phyloP scores from a whole-genome alignment of 2,888 invertebrate genomes.

The Smittia sp. region DNA sequence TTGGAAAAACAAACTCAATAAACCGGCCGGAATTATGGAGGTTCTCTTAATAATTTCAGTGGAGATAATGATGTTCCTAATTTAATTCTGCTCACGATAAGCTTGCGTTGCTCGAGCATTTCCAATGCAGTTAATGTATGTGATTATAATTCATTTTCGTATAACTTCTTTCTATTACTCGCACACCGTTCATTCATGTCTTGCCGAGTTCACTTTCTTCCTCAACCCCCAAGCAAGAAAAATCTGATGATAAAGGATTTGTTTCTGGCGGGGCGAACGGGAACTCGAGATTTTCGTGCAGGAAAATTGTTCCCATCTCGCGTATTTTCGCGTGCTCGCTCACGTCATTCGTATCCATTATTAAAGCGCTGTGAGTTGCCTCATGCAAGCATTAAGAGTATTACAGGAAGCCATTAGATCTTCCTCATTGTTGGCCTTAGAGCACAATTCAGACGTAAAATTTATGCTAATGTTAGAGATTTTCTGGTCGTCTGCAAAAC shows the following conservation, averaged over 20 bases:
- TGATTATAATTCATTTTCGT: neutral
- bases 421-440: slow-evolving; percentile 31
- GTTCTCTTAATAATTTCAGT: slow-evolving; percentile 11
- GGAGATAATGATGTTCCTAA: slow-evolving; percentile 21
- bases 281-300: slow-evolving; percentile 2
- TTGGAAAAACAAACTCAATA: slow-evolving; percentile 7
- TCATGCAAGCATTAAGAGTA: slow-evolving; percentile 29
- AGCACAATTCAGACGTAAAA: slow-evolving; percentile 28
- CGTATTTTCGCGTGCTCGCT: slow-evolving; percentile 3
- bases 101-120: neutral
- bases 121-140: neutral
- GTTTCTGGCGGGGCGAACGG: neutral
- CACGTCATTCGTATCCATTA: slow-evolving; percentile 38
- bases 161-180: too few species aligned
- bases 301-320: neutral
- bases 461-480: slow-evolving; percentile 37
- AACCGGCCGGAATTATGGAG: neutral
- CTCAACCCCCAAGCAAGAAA: neutral
- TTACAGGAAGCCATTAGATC: slow-evolving; percentile 39
- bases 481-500: slow-evolving; percentile 7
- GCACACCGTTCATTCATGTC: too few species aligned
- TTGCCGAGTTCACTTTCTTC: too few species aligned
- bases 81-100: slow-evolving; percentile 11
- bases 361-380: slow-evolving; percentile 28
- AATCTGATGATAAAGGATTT: slow-evolving; percentile 19